Evolutionary conservation across 2,113 vertebrate genomes (phyloP).

Genomic region (Scomber colias): DNA sequence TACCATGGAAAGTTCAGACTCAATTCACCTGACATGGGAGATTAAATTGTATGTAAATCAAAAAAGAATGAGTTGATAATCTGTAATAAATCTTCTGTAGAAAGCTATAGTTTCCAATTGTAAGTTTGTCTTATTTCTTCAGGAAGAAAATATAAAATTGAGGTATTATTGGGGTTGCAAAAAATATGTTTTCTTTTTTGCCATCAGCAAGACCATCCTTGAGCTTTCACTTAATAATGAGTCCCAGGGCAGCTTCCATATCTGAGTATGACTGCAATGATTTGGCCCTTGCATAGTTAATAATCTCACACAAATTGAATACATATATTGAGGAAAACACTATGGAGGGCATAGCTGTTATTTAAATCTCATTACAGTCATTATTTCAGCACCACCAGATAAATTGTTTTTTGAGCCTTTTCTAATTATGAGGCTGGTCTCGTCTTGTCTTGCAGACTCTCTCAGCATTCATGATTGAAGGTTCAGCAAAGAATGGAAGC

Average conservation of each 20-base stretch:
- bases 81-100: constrained; percentile 28
- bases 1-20: constrained; percentile 26
- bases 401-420: constrained; percentile 60
- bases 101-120: not conserved
- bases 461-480: constrained; percentile 64
- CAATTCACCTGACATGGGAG: constrained; percentile 27
- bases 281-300: constrained; percentile 33
- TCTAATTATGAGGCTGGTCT: constrained; percentile 71
- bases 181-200: constrained; percentile 6
- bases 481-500: constrained; percentile 62
- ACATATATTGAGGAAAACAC: constrained; percentile 29
- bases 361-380: constrained; percentile 61
- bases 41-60: constrained; percentile 40
- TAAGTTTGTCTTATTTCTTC: not conserved
- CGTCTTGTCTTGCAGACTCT: constrained; percentile 38
- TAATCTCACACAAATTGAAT: constrained; percentile 32
- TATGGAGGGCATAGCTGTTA: constrained; percentile 29
- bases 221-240: constrained; percentile 47
- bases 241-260: constrained; percentile 21
- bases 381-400: constrained; percentile 53
- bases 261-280: constrained; percentile 22
- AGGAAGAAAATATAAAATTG: constrained; percentile 13
- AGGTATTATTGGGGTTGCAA: constrained; percentile 5
- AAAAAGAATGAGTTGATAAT: constrained; percentile 32
- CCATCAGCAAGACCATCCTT: constrained; percentile 22